Evolutionary conservation across 1,140 invertebrate genomes (phyloP).

Genomic region (Globodera rostochiensis): DNA sequence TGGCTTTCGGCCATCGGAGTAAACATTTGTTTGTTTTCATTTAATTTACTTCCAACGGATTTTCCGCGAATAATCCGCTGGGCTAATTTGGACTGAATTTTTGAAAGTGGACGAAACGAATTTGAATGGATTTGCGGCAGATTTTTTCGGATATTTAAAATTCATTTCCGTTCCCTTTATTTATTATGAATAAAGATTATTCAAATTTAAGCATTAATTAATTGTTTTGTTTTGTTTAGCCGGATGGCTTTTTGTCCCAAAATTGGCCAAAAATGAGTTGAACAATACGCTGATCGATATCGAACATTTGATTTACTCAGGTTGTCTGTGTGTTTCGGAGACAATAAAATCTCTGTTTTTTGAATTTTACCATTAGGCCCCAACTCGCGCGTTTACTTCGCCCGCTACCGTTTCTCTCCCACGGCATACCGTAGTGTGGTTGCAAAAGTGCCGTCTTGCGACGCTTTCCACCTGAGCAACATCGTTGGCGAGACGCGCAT

Average conservation of each 20-base stretch:
- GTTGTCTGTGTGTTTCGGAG: background rate
- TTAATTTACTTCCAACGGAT: too few species aligned
- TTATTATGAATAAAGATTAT: background rate
- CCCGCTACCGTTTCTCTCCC: constrained; percentile 9
- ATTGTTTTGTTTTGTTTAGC: background rate
- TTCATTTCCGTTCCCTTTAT: too few species aligned
- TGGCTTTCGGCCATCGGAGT: too few species aligned
- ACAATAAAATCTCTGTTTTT: background rate
- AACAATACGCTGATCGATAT: constrained; percentile 11
- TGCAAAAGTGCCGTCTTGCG: constrained; percentile 25
- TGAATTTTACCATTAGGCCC: constrained; percentile 3
- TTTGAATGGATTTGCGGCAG: too few species aligned
- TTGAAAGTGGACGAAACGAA: too few species aligned
- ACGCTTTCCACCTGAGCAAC: constrained; percentile 13
- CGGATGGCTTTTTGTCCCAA: background rate
- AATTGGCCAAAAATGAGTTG: background rate
- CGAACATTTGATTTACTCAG: constrained; percentile 21
- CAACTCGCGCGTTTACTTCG: constrained; percentile 33
- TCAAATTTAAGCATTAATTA: too few species aligned
- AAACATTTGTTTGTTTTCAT: too few species aligned
- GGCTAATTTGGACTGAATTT: too few species aligned
- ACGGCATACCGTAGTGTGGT: background rate
- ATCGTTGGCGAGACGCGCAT: constrained; percentile 27
- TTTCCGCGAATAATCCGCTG: too few species aligned
- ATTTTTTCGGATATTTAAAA: too few species aligned